A percentile compares a stretch with the other conserved stretches of the same genome.
Conservation (phyloP, 2,888 invertebrate species). For the Acronicta alni region DNA sequence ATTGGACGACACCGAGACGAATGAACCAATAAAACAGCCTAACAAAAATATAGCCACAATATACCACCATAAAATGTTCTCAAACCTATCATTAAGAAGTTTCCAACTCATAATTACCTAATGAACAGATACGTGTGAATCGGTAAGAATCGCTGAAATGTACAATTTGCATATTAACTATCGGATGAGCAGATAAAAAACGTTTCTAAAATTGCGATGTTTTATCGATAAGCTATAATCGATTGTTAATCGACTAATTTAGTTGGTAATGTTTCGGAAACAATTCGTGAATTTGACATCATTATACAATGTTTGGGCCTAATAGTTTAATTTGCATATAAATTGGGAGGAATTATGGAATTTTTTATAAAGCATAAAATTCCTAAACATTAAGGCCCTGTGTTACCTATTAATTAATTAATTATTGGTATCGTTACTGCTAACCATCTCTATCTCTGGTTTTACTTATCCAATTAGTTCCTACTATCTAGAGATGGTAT, state of each 20-base stretch:
- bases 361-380: conserved; percentile 16
- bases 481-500: too few species aligned
- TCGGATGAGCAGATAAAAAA: conserved; percentile 26
- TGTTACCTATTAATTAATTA: too few species aligned
- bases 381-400: too few species aligned
- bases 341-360: conserved; percentile 19
- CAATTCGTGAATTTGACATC: conserved; percentile 29
- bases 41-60: conserved; percentile 47
- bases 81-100: conserved; percentile 49
- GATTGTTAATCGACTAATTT: conserved; percentile 45
- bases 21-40: conserved; percentile 49
- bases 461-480: too few species aligned
- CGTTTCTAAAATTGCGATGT: conserved; percentile 37
- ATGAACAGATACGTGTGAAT: conserved; percentile 37
- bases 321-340: conserved; percentile 35
- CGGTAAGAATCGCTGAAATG: conserved; percentile 34
- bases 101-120: conserved; percentile 27
- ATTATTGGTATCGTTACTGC: too few species aligned
- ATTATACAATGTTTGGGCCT: conserved; percentile 22
- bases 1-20: conserved; percentile 28
- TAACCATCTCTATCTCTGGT: too few species aligned
- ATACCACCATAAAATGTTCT: conserved; percentile 46
- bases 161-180: conserved; percentile 46
- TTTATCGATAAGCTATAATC: conserved; percentile 28
- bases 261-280: conserved; percentile 15